Conservation (phyloP, 2,113 vertebrate species). For the Neolamprologus sp. region DNA sequence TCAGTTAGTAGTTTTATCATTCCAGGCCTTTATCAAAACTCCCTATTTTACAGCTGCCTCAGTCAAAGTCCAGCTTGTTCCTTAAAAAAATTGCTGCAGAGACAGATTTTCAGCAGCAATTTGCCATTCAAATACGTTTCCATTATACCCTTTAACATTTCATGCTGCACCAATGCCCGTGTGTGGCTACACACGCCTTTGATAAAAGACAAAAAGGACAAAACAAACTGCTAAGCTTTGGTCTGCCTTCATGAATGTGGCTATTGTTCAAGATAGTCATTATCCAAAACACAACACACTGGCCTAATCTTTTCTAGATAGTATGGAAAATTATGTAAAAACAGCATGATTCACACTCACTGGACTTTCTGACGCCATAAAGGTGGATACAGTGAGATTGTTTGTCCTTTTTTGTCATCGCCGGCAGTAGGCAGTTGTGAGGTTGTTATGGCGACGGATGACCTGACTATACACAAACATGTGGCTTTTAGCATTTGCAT, state of each 20-base stretch:
- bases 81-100: conserved; percentile 2
- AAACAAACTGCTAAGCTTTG: conserved; percentile 58
- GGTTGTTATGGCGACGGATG: conserved; percentile 34
- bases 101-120: conserved; percentile 54
- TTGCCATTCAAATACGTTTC: conserved; percentile 74
- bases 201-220: conserved; percentile 67
- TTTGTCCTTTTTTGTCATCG: conserved; percentile 28
- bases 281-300: conserved; percentile 62
- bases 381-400: background rate
- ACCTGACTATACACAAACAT: conserved; percentile 19
- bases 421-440: background rate
- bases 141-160: conserved; percentile 49
- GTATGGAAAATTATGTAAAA: conserved; percentile 77
- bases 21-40: background rate
- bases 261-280: conserved; percentile 67
- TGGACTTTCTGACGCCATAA: conserved; percentile 31
- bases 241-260: conserved; percentile 62
- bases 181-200: conserved; percentile 58
- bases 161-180: conserved; percentile 37
- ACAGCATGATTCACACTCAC: conserved; percentile 51
- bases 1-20: background rate
- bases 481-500: conserved; percentile 51
- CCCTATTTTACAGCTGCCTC: background rate
- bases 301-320: conserved; percentile 62
- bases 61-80: background rate